Base-by-base conservation (phyloP, 2,888 invertebrate genomes). In the Flabesymbios commensalis region DNA sequence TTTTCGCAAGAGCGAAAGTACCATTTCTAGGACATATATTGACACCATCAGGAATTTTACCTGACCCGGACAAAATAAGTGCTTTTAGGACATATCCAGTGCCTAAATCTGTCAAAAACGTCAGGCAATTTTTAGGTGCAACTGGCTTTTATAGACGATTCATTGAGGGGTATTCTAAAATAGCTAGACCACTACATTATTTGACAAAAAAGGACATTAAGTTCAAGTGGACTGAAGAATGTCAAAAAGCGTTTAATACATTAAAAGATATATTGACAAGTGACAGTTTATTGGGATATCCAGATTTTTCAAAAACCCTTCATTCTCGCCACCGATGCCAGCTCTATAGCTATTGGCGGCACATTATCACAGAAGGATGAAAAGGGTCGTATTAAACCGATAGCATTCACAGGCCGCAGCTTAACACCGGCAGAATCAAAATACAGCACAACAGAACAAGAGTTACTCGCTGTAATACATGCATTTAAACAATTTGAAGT, bases 171-270 rank as follows among this genome's bases (percentile, higher is more conserved):
- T 49, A 26, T 19, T 24, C 14, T 26, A 24, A 28, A 10, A 49
- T 28, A 7, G 49, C 49, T 7, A 22, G 19, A 10, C 49, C 49
- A 10, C 19, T 49, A 28, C 7, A 17, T 28, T 26, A 26, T 10
- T 26, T 14, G 10, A 26, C 5, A 49, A 24, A 7, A 7, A 26
- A 22, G 14, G 29, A 28, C 19, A 19, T 28, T 14, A 24, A 10
- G 10, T 49, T 49, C 29, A 28, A 10, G 7, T 49, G 49, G 49
- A 19, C 10, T 19, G 10, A 7, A 14, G 10, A 49, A 49, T 49
- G 49, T 49, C 24, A 49, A 28, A 49, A 49, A 19, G 49, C 49
- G 19, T 49, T 49, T 19, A 29, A 49, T 28, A 28, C 7, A 7
- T 29, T 49, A 14, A 49, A 49, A 19, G 49, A 7, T 19, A 29